Conservation (phyloP, 1,140 invertebrate species). For the Campoletis sonorensis region DNA sequence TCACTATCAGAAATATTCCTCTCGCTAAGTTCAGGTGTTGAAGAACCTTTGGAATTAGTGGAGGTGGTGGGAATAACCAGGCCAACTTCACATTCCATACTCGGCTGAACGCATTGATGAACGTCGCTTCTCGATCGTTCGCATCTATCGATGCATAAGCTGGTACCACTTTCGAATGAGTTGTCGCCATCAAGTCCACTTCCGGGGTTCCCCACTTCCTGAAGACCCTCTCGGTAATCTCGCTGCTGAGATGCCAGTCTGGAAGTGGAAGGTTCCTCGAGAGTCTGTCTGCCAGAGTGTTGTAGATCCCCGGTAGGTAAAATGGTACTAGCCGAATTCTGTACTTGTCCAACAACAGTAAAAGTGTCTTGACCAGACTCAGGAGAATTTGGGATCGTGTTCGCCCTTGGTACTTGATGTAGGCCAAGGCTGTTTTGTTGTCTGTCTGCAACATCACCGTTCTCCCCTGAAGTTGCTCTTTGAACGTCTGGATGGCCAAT, state of each 20-base stretch:
- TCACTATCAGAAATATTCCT: slow-evolving; percentile 59
- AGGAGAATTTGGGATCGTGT: slow-evolving; percentile 49
- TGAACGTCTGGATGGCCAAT: slow-evolving; percentile 52
- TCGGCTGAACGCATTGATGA: slow-evolving; percentile 41
- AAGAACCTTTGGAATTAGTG: slow-evolving; percentile 58
- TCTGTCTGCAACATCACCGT: slow-evolving; percentile 63
- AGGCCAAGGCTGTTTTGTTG: slow-evolving; percentile 63
- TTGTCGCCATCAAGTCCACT: slow-evolving; percentile 52
- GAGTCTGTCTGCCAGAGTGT: slow-evolving; percentile 55
- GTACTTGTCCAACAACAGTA: slow-evolving; percentile 38
- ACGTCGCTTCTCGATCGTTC: slow-evolving; percentile 33
- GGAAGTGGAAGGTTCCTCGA: slow-evolving; percentile 46
- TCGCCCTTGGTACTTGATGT: slow-evolving; percentile 57
- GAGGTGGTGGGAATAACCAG: slow-evolving; percentile 50
- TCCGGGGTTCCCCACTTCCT: slow-evolving; percentile 46
- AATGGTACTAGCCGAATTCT: slow-evolving; percentile 47
- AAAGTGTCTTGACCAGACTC: slow-evolving; percentile 41
- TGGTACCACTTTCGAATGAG: slow-evolving; percentile 44
- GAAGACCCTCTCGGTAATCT: slow-evolving; percentile 46
- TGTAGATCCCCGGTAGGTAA: slow-evolving; percentile 55
- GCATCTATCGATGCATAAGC: slow-evolving; percentile 44
- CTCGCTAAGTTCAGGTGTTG: slow-evolving; percentile 52
- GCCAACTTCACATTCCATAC: slow-evolving; percentile 25
- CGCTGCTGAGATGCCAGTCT: slow-evolving; percentile 52
- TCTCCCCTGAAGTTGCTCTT: slow-evolving; percentile 39